phyloP scores from a whole-genome alignment of 2,888 invertebrate species.

The Hermaeophaga mercurialis region DNA sequence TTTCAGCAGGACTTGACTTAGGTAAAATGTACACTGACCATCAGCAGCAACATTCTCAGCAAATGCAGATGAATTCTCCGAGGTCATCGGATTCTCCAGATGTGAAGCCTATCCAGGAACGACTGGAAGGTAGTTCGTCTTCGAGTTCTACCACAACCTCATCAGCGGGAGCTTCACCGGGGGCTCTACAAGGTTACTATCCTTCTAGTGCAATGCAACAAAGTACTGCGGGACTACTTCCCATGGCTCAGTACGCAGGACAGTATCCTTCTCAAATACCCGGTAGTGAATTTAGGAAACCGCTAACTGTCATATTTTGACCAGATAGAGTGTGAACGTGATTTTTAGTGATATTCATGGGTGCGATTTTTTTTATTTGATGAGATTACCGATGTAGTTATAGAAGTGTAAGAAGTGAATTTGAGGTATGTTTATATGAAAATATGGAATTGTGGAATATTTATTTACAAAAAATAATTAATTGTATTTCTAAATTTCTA shows the following conservation, averaged over 20 bases:
- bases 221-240: constrained; percentile 61
- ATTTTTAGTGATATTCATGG: constrained; percentile 41
- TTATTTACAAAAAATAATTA: too few relatives aligned
- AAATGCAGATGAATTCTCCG: constrained; percentile 41
- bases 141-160: constrained; percentile 64
- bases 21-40: constrained; percentile 66
- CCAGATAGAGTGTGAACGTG: constrained; percentile 63
- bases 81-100: constrained; percentile 63
- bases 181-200: constrained; percentile 61
- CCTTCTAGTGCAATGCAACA: constrained; percentile 60
- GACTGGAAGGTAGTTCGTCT: constrained; percentile 61
- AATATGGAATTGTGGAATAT: not conserved
- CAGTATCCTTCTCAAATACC: constrained; percentile 62
- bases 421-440: not conserved
- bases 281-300: constrained; percentile 74
- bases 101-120: constrained; percentile 51
- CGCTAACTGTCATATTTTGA: constrained; percentile 82
- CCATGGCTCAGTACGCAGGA: constrained; percentile 70
- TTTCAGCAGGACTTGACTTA: constrained; percentile 60
- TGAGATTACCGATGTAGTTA: constrained; percentile 1
- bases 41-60: constrained; percentile 33
- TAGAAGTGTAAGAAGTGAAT: not conserved
- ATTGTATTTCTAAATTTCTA: too few relatives aligned
- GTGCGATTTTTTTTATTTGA: constrained; percentile 25
- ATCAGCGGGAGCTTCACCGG: constrained; percentile 70